Percentiles rank a stretch among this genome's conserved stretches.
phyloP scores from a whole-genome alignment of 1,140 invertebrate species.

The Tetraneura akinire region DNA sequence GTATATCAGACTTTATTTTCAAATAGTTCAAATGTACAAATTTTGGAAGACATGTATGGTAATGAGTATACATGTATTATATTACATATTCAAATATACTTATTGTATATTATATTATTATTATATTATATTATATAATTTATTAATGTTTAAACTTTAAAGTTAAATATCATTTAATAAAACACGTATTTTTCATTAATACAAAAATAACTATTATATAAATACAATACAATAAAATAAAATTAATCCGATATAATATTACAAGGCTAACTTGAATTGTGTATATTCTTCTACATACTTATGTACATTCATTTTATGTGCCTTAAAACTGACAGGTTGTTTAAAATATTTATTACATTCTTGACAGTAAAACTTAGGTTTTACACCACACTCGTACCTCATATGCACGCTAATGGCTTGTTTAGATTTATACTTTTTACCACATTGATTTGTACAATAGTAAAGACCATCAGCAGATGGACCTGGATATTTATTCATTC shows the following conservation, averaged over 20 bases:
- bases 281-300: constrained; percentile 28
- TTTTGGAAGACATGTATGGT: too few species aligned
- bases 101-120: too few species aligned
- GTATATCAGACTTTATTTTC: too few species aligned
- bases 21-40: too few species aligned
- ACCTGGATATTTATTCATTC: constrained; percentile 46
- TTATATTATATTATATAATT: too few species aligned
- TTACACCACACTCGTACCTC: constrained; percentile 55
- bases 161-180: too few species aligned
- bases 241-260: background rate
- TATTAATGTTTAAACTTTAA: too few species aligned
- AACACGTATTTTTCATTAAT: background rate
- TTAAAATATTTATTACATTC: constrained; percentile 66
- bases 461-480: constrained; percentile 54
- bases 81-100: too few species aligned
- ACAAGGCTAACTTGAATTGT: background rate
- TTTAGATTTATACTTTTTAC: constrained; percentile 51
- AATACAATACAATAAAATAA: too few species aligned
- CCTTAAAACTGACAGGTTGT: constrained; percentile 66
- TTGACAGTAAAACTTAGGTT: constrained; percentile 54
- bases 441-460: constrained; percentile 51
- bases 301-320: constrained; percentile 56
- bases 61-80: too few species aligned
- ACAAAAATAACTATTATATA: too few species aligned
- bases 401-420: constrained; percentile 53